Percentiles rank a stretch among this genome's conserved stretches.
phyloP scores from a whole-genome alignment of 2,797 vertebrate species.

The Sebastes iracundus region DNA sequence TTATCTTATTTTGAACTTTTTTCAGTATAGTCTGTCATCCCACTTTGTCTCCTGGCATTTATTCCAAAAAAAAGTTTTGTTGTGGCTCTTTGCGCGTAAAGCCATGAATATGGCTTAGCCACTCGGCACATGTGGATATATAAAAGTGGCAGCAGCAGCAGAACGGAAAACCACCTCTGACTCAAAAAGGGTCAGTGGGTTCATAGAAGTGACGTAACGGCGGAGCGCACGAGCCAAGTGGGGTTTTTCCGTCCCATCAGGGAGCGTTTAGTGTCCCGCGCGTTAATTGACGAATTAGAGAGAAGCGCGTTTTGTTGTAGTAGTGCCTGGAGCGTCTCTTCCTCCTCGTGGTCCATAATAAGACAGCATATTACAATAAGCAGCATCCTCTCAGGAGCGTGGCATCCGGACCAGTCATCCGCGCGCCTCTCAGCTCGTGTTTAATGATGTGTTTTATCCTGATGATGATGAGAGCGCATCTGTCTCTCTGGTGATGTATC shows the following conservation, averaged over 20 bases:
- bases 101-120: not conserved
- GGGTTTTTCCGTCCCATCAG: not conserved
- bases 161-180: not conserved
- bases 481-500: not conserved
- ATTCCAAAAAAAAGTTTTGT: not conserved
- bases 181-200: not conserved
- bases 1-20: not conserved
- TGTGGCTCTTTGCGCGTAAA: not conserved
- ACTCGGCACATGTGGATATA: not conserved
- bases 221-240: not conserved
- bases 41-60: not conserved
- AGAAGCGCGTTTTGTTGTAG: not conserved
- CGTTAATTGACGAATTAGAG: too few species aligned
- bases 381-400: not conserved
- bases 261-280: not conserved
- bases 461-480: too few species aligned
- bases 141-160: not conserved
- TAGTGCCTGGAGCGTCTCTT: too few species aligned
- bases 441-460: not conserved
- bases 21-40: not conserved
- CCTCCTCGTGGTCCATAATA: not conserved
- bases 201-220: conserved; percentile 2
- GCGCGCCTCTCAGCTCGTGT: not conserved
- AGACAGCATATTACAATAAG: not conserved
- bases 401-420: too few species aligned